Evolutionary conservation across 2,888 invertebrate species (phyloP), one percentile per base, ranked within the genome.

Genomic region (Drosophila birchii): DNA sequence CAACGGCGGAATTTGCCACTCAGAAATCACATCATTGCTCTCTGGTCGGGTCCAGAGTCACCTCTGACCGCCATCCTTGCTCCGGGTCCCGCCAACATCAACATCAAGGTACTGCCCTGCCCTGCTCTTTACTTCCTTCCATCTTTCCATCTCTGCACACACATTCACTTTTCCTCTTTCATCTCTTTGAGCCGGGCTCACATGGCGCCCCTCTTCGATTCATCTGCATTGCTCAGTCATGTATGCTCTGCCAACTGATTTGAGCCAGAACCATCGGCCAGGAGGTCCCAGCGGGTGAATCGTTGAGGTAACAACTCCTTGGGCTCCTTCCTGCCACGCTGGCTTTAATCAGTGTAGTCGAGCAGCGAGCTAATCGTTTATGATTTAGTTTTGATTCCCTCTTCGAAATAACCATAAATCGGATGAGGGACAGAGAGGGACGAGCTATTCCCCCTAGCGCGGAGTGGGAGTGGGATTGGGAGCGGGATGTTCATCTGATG

Each of bases 321-420:
- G 20, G 39, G n/a, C 64, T n/a, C 32, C 34, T 9, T 57, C 56
- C 34, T 9, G 55, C 56, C 72, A 76, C 75, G 73, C 78, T 86
- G 86, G 86, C 76, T 76, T 84, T 86, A 84, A 88, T 84, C 85
- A 84, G 85, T 76, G 78, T 60, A 86, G 70, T 73, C 85, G 69
- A 84, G 74, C 85, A 73, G 79, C 58, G 68, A 66, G 75, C 88
- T 84, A 88, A 84, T 84, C 84, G 85, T 71, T 88, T 84, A 86
- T 84, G 89, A 84, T 84, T 86, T 88, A 84, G 85, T 86, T 84
- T 79, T 84, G 89, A 84, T 88, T 84, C 79, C 85, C 76, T 79
- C 69, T 75, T 54, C 62, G 57, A 81, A 73, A 55, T 86, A 76
- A 68, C 66, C 71, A 82, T 79, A 83, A 80, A 76, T 75, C 39